phyloP scores from a whole-genome alignment of 1,140 invertebrate species.

The Mylabris phalerata region DNA sequence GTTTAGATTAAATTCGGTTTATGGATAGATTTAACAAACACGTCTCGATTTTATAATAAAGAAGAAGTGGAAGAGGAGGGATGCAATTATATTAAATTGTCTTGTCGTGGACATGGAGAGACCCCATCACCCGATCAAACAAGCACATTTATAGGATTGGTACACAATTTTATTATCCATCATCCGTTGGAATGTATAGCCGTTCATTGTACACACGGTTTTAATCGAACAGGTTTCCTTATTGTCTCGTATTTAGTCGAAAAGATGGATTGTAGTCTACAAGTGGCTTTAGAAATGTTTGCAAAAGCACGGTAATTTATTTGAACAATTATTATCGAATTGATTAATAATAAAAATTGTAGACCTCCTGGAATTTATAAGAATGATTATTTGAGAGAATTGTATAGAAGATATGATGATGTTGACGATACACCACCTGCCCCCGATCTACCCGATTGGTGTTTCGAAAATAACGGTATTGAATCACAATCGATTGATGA shows the following conservation, averaged over 20 bases:
- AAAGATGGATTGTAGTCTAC: conserved; percentile 27
- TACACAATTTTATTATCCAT: conserved; percentile 70
- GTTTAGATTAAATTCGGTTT: conserved; percentile 76
- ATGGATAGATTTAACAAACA: conserved; percentile 96
- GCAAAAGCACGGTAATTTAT: conserved; percentile 26
- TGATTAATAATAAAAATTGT: conserved; percentile 11
- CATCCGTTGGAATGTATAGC: conserved; percentile 75
- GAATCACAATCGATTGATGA: conserved; percentile 25
- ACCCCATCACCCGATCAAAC: conserved; percentile 73
- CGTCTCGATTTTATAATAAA: conserved; percentile 84
- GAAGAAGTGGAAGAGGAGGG: conserved; percentile 63
- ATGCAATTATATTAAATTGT: conserved; percentile 79
- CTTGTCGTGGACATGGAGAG: conserved; percentile 80
- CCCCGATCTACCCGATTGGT: conserved; percentile 78
- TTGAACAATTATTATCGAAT: neutral
- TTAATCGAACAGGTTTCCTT: conserved; percentile 95
- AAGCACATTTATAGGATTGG: conserved; percentile 68
- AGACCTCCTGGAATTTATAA: conserved; percentile 75
- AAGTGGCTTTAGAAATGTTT: conserved; percentile 28
- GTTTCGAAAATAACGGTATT: conserved; percentile 49
- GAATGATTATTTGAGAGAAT: conserved; percentile 64
- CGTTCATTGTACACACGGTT: conserved; percentile 98
- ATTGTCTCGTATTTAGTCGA: conserved; percentile 84
- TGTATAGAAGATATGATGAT: conserved; percentile 73
- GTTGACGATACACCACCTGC: conserved; percentile 62